Percentiles rank a stretch among this genome's conserved stretches.
These are phyloP conservation scores for Pangasius macronema DNA, from an alignment of 2,797 vertebrate genomes.

Conservation along the genomic window DNA sequence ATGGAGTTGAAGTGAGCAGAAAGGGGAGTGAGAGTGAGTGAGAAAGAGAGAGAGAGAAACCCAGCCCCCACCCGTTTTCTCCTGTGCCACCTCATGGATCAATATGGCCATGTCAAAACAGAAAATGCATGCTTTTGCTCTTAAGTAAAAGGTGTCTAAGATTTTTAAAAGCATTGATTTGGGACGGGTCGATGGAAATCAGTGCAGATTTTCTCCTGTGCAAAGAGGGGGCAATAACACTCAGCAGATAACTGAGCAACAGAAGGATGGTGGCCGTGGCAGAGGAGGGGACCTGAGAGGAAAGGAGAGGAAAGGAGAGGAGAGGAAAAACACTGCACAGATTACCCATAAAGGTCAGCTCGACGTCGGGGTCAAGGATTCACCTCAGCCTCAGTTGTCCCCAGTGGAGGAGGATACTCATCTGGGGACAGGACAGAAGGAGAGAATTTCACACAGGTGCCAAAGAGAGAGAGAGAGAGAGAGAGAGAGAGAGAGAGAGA, in stretches of 20 bases:
- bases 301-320: background rate
- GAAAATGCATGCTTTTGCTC: conserved; percentile 98
- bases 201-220: conserved; percentile 81
- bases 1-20: background rate
- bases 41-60: conserved; percentile 33
- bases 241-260: conserved; percentile 83
- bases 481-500: conserved; percentile 12
- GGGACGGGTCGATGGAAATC: conserved; percentile 89
- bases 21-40: conserved; percentile 37
- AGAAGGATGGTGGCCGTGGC: conserved; percentile 70
- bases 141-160: conserved; percentile 98
- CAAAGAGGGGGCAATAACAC: conserved; percentile 88
- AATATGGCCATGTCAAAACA: conserved; percentile 97
- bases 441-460: conserved; percentile 62
- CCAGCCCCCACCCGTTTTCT: conserved; percentile 46
- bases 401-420: conserved; percentile 62
- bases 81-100: conserved; percentile 73
- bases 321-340: conserved; percentile 65
- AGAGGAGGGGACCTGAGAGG: conserved; percentile 54
- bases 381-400: conserved; percentile 48
- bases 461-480: conserved; percentile 55
- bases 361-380: conserved; percentile 72
- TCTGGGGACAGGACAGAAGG: conserved; percentile 53
- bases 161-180: conserved; percentile 99
- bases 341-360: conserved; percentile 74